Evolutionary conservation across 2,888 invertebrate species (phyloP), one percentile per base, ranked within the genome.

Genomic region (Cerceris rybyensis): DNA sequence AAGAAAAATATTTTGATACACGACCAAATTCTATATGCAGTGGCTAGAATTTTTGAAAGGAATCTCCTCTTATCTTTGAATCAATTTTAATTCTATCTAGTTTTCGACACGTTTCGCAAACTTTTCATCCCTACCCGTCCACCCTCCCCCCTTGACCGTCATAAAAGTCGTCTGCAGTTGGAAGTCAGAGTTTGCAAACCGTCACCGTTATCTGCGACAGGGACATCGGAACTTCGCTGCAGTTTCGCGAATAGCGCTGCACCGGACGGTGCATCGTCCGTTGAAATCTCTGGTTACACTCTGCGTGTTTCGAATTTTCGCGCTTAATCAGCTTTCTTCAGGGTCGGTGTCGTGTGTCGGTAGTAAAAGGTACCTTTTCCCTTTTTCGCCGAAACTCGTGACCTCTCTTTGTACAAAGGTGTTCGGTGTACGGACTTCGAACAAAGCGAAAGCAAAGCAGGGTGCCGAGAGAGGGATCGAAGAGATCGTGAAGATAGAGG

Each of bases 161-260:
- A 11, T 46, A 11, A 46, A 11, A 11, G 9, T 8, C 46, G 46
- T 46, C 8, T 11, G 46, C 46, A 46, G 46, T 11, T 8, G 11
- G 46, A 46, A 8, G 11, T 46, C 28, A 28, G 52, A 14, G 52
- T 52, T n/a, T 52, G 52, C 7, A 52, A 52, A 70, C 46, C 60
- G 63, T 70, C 66, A 70, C 75, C 28, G 61, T 75, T 78, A 78
- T 78, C 75, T 78, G 63, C 66, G 69, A 55, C 70, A 46, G 6
- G 14, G 70, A 69, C 57, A 50, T 63, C 39, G 54, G 28, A 28
- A 28, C 28, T 28, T 55, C 57, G 39, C 46, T 57, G 52, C 69
- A 69, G 76, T 68, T 55, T 66, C 16, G 17, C 7, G 54, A 43
- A 17, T 64, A 70, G 39, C 52, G n/a, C 58, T 69, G 65, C 52